Evolutionary conservation across 2,888 invertebrate species (phyloP).

Genomic region (Cataglyphis albicans): DNA sequence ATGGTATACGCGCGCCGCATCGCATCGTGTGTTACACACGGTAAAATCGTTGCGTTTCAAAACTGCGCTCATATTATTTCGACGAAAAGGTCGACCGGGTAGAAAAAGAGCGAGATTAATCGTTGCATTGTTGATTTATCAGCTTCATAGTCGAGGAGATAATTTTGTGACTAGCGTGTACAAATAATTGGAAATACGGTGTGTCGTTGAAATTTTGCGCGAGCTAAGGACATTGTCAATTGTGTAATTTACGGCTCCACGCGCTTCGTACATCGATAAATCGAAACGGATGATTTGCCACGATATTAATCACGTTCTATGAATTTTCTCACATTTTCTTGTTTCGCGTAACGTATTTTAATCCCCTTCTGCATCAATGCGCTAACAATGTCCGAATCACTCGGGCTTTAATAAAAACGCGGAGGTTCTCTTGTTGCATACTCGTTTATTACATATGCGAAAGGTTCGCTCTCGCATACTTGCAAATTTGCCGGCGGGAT

Average conservation of each 20-base stretch:
- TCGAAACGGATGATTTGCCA: constrained; percentile 10
- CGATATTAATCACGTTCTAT: neutral
- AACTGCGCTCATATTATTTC: constrained; percentile 39
- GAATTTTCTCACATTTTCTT: neutral
- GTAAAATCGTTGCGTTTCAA: constrained; percentile 43
- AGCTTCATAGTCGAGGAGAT: constrained; percentile 8
- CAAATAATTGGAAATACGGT: neutral
- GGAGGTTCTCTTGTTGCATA: constrained; percentile 43
- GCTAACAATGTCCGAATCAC: constrained; percentile 34
- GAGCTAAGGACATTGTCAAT: neutral
- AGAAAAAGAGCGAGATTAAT: constrained; percentile 39
- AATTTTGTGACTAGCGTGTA: constrained; percentile 13
- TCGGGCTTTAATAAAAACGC: constrained; percentile 20
- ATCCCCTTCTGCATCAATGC: neutral
- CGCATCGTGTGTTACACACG: constrained; percentile 14
- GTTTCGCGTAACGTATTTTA: neutral
- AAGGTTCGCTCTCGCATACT: constrained; percentile 44
- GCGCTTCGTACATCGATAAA: constrained; percentile 3
- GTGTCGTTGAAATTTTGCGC: neutral
- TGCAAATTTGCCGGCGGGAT: constrained; percentile 55
- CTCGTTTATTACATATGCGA: constrained; percentile 55
- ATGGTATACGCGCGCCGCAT: constrained; percentile 1
- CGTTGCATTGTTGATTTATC: constrained; percentile 15
- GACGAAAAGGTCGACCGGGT: neutral
- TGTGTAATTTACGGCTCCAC: constrained; percentile 1